Evolutionary conservation across 2,113 vertebrate genomes (phyloP).

Genomic region (Rattus rattus): DNA sequence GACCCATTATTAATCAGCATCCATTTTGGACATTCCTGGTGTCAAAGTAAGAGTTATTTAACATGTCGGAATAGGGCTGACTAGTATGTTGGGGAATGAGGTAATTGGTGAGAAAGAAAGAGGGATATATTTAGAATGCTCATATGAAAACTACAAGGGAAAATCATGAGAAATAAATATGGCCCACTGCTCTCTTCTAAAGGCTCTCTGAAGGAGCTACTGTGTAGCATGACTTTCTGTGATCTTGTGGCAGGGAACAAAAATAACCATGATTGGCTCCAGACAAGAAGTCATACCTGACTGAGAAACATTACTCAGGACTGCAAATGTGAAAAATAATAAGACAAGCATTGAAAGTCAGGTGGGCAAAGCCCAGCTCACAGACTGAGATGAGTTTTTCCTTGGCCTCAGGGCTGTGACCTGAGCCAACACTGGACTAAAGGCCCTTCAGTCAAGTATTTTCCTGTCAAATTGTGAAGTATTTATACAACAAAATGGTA

Average conservation of each 20-base stretch:
- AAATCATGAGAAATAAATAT: neutral
- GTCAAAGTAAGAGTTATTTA: too few relatives aligned
- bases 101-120: neutral
- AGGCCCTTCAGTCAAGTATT: neutral
- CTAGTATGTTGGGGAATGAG: neutral
- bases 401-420: neutral
- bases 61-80: neutral
- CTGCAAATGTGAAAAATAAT: neutral
- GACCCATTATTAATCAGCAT: neutral
- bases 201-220: neutral
- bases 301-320: neutral
- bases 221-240: neutral
- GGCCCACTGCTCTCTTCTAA: neutral
- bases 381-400: neutral
- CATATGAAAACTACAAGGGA: neutral
- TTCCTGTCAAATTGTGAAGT: neutral
- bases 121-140: neutral
- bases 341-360: neutral
- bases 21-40: neutral
- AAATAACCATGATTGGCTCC: neutral
- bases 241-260: neutral
- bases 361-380: neutral
- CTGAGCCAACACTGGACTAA: neutral
- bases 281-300: neutral
- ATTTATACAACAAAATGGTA: neutral